phyloP scores from a whole-genome alignment of 2,797 vertebrate genomes.

The Stomatorhinus walkeri region DNA sequence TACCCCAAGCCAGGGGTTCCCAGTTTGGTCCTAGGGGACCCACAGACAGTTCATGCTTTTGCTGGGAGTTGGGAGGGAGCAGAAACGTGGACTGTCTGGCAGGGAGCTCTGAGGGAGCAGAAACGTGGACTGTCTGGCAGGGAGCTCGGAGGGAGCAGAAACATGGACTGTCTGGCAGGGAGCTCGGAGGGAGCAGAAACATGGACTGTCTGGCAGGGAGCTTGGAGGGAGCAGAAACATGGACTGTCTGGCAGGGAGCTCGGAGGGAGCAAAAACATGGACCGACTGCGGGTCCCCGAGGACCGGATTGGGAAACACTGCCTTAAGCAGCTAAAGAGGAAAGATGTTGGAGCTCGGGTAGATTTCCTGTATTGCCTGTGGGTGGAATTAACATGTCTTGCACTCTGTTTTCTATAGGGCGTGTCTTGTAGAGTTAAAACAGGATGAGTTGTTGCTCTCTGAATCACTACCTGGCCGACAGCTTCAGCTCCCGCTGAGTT shows the following conservation, averaged over 20 bases:
- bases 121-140: background rate
- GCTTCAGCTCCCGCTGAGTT: constrained; percentile 19
- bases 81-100: background rate
- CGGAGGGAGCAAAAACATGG: background rate
- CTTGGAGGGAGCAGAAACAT: background rate
- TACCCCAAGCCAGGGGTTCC: background rate
- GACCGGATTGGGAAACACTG: background rate
- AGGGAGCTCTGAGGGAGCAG: background rate
- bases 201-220: background rate
- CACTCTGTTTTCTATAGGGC: background rate
- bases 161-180: background rate
- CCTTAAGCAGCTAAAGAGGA: background rate
- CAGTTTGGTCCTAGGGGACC: background rate
- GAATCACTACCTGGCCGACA: constrained; percentile 26
- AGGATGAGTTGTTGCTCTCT: constrained; percentile 28
- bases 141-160: background rate
- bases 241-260: background rate
- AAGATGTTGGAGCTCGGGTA: constrained; percentile 14
- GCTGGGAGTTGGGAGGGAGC: background rate
- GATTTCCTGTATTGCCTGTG: constrained; percentile 15
- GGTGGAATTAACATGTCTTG: constrained; percentile 17
- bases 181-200: background rate
- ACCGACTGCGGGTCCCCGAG: background rate
- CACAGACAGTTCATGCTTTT: background rate
- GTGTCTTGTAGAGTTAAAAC: constrained; percentile 17